These are phyloP conservation scores for Drosophila birchii DNA, from an alignment of 2,888 invertebrate genomes.

Conservation along the genomic window DNA sequence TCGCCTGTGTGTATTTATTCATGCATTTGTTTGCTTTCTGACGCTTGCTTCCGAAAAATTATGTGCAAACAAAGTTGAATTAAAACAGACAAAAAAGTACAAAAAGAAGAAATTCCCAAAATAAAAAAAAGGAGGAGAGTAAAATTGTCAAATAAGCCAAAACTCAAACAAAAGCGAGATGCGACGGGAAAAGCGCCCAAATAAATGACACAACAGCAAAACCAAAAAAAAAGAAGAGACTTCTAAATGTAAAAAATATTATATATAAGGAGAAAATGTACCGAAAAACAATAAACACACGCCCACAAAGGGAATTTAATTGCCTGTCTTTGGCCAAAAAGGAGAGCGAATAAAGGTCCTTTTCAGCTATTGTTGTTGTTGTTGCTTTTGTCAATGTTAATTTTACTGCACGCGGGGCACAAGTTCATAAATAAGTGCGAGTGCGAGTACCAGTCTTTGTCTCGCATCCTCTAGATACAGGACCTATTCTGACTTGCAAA, in stretches of 20 bases:
- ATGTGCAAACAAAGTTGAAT: slow-evolving; percentile 77
- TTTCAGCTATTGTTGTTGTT: slow-evolving; percentile 27
- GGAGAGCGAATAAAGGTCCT: slow-evolving; percentile 43
- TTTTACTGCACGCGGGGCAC: slow-evolving; percentile 65
- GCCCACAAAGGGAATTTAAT: slow-evolving; percentile 69
- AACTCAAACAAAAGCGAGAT: slow-evolving; percentile 71
- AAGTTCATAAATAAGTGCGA: slow-evolving; percentile 72
- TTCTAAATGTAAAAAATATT: slow-evolving; percentile 33
- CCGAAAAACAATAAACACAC: slow-evolving; percentile 44
- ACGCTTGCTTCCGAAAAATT: slow-evolving; percentile 78
- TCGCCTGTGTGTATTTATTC: slow-evolving; percentile 68
- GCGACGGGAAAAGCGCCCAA: slow-evolving; percentile 27
- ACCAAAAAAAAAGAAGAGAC: slow-evolving; percentile 22
- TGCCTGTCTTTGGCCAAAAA: slow-evolving; percentile 53
- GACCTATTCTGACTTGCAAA: slow-evolving; percentile 44
- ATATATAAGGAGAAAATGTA: slow-evolving; percentile 35
- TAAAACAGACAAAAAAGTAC: slow-evolving; percentile 55
- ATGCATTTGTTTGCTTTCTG: slow-evolving; percentile 78
- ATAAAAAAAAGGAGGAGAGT: slow-evolving; percentile 37
- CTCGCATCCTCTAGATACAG: slow-evolving; percentile 54
- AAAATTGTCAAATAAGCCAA: slow-evolving; percentile 79
- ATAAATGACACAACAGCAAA: slow-evolving; percentile 7
- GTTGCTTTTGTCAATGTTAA: slow-evolving; percentile 73
- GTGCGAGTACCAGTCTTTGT: slow-evolving; percentile 38
- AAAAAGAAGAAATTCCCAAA: slow-evolving; percentile 2